phyloP scores from a whole-genome alignment of 1,140 invertebrate species.

The Scaptomyza graminum region DNA sequence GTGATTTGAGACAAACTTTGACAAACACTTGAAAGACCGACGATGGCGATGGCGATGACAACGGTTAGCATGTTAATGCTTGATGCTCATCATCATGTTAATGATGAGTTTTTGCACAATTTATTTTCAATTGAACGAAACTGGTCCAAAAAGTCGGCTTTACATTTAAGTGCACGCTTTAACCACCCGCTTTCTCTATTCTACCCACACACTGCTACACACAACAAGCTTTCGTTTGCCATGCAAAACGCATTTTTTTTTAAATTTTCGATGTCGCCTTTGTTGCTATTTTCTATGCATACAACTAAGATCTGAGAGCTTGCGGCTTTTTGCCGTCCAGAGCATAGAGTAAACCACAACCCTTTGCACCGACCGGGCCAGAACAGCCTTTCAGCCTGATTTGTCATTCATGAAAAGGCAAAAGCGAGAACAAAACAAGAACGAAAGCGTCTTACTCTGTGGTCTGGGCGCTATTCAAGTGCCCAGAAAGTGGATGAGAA shows the following conservation, averaged over 20 bases:
- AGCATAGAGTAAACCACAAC: conserved; percentile 34
- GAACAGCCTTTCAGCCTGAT: conserved; percentile 78
- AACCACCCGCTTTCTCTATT: not conserved
- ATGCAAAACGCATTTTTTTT: conserved; percentile 69
- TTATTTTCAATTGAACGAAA: conserved; percentile 81
- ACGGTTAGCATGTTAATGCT: conserved; percentile 29
- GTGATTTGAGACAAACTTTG: no score
- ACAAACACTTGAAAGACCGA: conserved; percentile 34
- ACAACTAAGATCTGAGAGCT: conserved; percentile 50
- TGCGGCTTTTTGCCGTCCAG: conserved; percentile 73
- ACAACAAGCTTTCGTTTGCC: conserved; percentile 16
- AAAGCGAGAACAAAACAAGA: conserved; percentile 18
- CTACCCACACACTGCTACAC: not conserved
- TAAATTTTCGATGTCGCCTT: conserved; percentile 53
- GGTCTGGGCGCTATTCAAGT: conserved; percentile 24
- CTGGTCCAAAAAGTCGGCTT: conserved; percentile 65
- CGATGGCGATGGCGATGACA: conserved; percentile 20
- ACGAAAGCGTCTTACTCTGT: conserved; percentile 3
- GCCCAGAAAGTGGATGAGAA: conserved; percentile 74
- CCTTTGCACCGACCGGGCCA: conserved; percentile 17
- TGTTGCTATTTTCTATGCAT: conserved; percentile 60
- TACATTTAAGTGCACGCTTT: conserved; percentile 44
- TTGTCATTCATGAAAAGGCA: conserved; percentile 78
- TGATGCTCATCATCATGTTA: conserved; percentile 13
- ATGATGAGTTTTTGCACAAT: conserved; percentile 69